Conservation (phyloP, 1,140 invertebrate genomes). For the Oncopodura yosiiana region DNA sequence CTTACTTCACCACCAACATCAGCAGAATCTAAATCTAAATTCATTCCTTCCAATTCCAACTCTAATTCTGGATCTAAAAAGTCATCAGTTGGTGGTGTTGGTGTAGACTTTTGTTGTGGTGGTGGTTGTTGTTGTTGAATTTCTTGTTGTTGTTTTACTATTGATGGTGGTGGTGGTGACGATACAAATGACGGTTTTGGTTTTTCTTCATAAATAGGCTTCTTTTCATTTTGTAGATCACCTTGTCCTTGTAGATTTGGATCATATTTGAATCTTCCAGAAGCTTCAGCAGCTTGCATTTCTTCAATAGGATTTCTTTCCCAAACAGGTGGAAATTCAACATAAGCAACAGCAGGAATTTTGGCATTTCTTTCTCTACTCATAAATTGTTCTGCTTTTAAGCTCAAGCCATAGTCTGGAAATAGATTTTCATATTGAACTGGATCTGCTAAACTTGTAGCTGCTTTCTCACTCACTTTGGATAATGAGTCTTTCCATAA, state of each 20-base stretch:
- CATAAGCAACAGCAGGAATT: constrained; percentile 48
- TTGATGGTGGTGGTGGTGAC: constrained; percentile 10
- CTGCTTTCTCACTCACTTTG: constrained; percentile 71
- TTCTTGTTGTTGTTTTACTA: constrained; percentile 7
- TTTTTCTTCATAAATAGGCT: constrained; percentile 20
- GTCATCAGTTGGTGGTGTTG: constrained; percentile 28
- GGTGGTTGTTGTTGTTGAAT: constrained; percentile 13
- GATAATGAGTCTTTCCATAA: constrained; percentile 68
- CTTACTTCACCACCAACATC: constrained; percentile 28
- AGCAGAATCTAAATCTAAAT: constrained; percentile 39
- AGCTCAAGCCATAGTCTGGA: constrained; percentile 65
- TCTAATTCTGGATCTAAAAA: constrained; percentile 45
- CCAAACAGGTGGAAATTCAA: constrained; percentile 50
- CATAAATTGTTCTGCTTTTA: constrained; percentile 64
- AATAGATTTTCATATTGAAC: constrained; percentile 94
- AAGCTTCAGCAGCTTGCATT: constrained; percentile 51
- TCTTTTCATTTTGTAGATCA: constrained; percentile 6
- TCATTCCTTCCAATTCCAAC: constrained; percentile 43
- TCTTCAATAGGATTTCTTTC: constrained; percentile 64
- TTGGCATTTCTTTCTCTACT: constrained; percentile 44
- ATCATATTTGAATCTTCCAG: constrained; percentile 45
- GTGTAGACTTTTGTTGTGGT: constrained; percentile 1
- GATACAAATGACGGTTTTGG: constrained; percentile 24
- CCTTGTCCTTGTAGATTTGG: not conserved
- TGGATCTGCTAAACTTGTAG: constrained; percentile 88